Percentiles rank a stretch among this genome's conserved stretches.
Conservation (phyloP, 2,113 vertebrate species). For the Butastur rufipennis region DNA sequence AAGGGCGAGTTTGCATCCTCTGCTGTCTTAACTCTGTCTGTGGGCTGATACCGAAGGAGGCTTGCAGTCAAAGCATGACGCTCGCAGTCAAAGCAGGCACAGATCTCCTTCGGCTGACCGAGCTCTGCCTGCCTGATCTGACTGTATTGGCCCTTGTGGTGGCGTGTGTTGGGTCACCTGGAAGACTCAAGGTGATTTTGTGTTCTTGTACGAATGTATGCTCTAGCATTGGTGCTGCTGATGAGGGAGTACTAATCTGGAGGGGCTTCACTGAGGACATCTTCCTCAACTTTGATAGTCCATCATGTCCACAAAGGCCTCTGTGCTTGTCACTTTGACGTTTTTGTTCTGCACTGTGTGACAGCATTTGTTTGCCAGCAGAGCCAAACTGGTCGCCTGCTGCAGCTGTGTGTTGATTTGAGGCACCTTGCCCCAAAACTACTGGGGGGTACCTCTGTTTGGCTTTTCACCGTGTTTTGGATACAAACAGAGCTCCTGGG, state of each 20-base stretch:
- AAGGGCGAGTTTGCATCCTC: background rate
- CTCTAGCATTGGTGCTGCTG: background rate
- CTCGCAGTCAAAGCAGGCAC: background rate
- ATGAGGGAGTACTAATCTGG: background rate
- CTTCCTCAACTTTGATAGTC: no score
- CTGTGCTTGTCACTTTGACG: accelerated
- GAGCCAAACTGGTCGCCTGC: background rate
- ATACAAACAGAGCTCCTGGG: background rate
- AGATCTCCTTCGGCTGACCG: background rate
- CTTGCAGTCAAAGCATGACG: background rate
- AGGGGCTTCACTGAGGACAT: background rate
- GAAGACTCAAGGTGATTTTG: no score
- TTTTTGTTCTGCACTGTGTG: background rate
- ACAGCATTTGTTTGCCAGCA: background rate
- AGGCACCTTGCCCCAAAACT: background rate
- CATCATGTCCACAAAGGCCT: accelerated
- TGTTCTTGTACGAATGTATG: no score
- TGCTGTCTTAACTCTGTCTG: accelerated
- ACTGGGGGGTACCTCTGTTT: no score
- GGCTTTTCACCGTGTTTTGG: background rate
- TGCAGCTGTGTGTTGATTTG: background rate
- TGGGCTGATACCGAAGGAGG: background rate
- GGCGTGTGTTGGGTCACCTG: background rate
- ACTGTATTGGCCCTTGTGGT: background rate
- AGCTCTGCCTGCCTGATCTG: background rate